Base-by-base conservation (phyloP, 1,140 invertebrate genomes). In the Hirudo medicinalis region DNA sequence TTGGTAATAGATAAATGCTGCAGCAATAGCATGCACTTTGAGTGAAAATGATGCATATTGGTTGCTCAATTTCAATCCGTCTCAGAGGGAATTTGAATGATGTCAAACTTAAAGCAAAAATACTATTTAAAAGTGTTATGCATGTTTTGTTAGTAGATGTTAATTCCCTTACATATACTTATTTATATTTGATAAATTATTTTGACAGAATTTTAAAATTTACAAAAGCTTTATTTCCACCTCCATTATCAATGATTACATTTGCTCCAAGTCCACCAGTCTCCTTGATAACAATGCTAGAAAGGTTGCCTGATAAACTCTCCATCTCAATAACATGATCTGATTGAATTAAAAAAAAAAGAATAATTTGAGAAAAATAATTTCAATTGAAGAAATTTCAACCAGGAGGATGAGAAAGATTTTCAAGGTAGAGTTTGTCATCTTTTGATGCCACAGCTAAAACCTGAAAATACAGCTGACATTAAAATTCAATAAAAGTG, bases 211-310 rank as follows among this genome's bases (percentile, higher is more conserved):
- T 6, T 36, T 2, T 36, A 36, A 36, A 36, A 36, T 36, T 36
- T 36, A 6, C 32, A 3, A 36, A 36, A 36, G 6, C 25, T 54
- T 66, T 36, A 32, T 75, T 73, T 73, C 71, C 75, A 79, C 80
- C 79, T 76, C 82, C 80, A 76, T 82, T 81, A 76, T 85, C 83
- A 66, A 85, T 76, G 67, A 85, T 76, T 69, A 83, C 79, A 77
- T 85, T 82, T 5, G 83, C 82, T 54, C 84, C 84, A 17, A 84
- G 72, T 40, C 82, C 81, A 25, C 82, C 82, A 11, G 84, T 84
- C 75, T 85, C 83, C 70, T 83, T 81, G 78, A 84, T 79, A 22
- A 82, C 80, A 63, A 78, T 79, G 71, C 80, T 80, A 25, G 79
- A 76, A 22, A 84, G 74, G 9, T 79, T 63, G 22, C 79, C 79